phyloP scores from a whole-genome alignment of 2,797 vertebrate species.

The Pseudocheirus occidentalis region DNA sequence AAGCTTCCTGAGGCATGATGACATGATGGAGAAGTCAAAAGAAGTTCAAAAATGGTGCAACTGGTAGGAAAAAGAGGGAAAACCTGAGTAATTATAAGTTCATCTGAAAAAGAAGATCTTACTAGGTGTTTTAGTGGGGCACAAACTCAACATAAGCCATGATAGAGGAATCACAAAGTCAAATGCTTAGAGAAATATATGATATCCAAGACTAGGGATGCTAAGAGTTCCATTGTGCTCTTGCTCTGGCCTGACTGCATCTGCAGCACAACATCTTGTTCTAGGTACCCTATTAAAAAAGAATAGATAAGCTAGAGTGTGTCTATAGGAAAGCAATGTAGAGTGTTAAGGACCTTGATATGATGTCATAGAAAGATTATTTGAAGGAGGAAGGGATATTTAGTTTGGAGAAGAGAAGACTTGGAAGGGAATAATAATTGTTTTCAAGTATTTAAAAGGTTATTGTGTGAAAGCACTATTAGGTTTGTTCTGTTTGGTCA shows the following conservation, averaged over 20 bases:
- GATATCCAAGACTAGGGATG: neutral
- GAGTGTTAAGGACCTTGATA: neutral
- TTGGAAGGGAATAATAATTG: neutral
- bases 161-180: too few species aligned
- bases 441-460: neutral
- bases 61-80: too few species aligned
- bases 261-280: neutral
- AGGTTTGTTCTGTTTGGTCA: neutral
- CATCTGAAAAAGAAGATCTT: too few species aligned
- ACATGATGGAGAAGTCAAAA: too few species aligned
- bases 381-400: neutral
- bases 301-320: neutral
- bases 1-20: too few species aligned
- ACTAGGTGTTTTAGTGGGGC: too few species aligned
- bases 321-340: neutral
- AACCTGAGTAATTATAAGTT: too few species aligned
- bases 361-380: neutral
- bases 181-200: neutral
- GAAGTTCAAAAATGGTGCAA: too few species aligned
- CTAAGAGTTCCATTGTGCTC: neutral
- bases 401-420: neutral
- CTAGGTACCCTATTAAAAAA: neutral
- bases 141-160: too few species aligned
- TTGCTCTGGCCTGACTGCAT: neutral
- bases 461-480: neutral